Evolutionary conservation across 2,888 invertebrate genomes (phyloP), one percentile per base, ranked within the genome.

Genomic region (Chrysolina oricalcia): DNA sequence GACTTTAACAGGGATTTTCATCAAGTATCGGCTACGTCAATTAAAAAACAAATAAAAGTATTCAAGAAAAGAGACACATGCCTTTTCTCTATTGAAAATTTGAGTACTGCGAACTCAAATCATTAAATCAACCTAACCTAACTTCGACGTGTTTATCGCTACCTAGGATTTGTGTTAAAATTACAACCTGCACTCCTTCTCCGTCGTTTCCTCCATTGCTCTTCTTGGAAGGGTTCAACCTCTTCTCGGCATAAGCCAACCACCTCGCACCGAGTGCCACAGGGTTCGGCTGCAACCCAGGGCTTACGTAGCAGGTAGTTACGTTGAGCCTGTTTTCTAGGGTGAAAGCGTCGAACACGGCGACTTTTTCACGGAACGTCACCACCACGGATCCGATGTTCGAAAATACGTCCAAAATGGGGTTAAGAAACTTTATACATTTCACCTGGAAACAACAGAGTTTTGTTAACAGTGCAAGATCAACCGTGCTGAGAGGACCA

Each of bases 341-440:
- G 0, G 94, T 95, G 79, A 94, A 93, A 2, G 97, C 95, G 89
- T 97, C 97, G 88, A 98, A 97, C 13, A 98, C 94, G 0, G 97
- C 96, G 81, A 98, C 94, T 76, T 95, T 93, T 89, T 98, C 98
- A 66, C 94, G 91, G 89, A 98, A 98, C 0, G 96, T 94, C 2
- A 97, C 94, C 17, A 96, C 95, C 64, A 98, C 92, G 11, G 96
- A 96, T 75, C 95, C 93, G 83, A 94, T 94, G 90, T 97, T 98
- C n/a, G 96, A 96, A 81, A 95, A 88, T 76, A 98, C 94, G 87
- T 97, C 97, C 83, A 95, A 91, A 69, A 98, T 94, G 0, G 94
- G 94, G 88, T 94, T 96, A 90, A 97, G 97, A 90, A 97, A 98
- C 89, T 97, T 97, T 82, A 97, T 96, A 86, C 94, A 95, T 88